Conservation (phyloP, 1,140 invertebrate species). For the Periplaneta americana region DNA sequence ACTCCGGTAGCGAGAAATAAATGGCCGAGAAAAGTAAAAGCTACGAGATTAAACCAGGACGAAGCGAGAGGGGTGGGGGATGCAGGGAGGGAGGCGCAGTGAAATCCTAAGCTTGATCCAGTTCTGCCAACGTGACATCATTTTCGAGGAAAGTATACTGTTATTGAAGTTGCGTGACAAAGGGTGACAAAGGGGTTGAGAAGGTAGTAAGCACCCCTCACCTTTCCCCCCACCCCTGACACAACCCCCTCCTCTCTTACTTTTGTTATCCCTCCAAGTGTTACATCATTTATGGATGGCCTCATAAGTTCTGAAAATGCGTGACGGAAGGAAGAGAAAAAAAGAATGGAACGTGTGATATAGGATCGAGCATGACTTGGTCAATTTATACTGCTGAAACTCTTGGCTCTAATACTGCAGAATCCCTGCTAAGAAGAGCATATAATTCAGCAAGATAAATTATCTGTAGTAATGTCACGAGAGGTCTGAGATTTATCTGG, state of each 20-base stretch:
- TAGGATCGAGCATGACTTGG: too few relatives aligned
- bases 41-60: not conserved
- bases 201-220: too few relatives aligned
- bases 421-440: too few relatives aligned
- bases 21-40: not conserved
- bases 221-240: not conserved
- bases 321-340: not conserved
- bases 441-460: too few relatives aligned
- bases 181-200: not conserved
- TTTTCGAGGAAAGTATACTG: not conserved
- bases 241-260: not conserved
- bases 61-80: not conserved
- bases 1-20: not conserved
- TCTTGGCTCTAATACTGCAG: too few relatives aligned
- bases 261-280: not conserved
- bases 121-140: not conserved
- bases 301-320: not conserved
- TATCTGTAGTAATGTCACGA: too few relatives aligned
- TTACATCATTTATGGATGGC: not conserved
- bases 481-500: too few relatives aligned
- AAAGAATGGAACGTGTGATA: not conserved
- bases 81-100: not conserved
- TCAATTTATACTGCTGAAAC: not conserved
- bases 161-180: not conserved
- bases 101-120: not conserved